Conservation (phyloP, 2,888 invertebrate species). For the Hydropsyche betteni region DNA sequence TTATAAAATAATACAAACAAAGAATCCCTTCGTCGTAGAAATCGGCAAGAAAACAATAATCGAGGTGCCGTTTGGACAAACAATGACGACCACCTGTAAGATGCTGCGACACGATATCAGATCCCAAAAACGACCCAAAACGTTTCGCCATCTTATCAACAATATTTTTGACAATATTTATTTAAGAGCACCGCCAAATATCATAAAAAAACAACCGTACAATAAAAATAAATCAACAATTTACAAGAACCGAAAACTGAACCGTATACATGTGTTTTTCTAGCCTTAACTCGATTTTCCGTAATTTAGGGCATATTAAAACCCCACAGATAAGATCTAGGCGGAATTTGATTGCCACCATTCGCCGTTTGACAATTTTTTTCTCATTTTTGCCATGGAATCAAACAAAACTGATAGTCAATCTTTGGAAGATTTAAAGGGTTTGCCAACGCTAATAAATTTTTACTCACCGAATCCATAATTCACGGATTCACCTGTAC, state of each 20-base stretch:
- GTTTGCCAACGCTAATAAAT: slow-evolving; percentile 42
- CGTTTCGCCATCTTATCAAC: slow-evolving; percentile 41
- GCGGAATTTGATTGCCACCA: neutral
- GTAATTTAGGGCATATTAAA: slow-evolving; percentile 2
- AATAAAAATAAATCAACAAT: slow-evolving; percentile 34
- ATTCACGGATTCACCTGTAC: slow-evolving; percentile 41
- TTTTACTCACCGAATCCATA: slow-evolving; percentile 22
- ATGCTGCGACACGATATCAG: slow-evolving; percentile 40
- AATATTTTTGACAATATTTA: slow-evolving; percentile 29
- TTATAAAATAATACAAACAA: slow-evolving; percentile 23
- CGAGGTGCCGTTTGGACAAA: slow-evolving; percentile 39
- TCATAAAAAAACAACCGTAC: slow-evolving; percentile 3
- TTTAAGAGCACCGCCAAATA: slow-evolving; percentile 10
- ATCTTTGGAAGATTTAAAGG: slow-evolving; percentile 48
- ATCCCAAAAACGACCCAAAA: slow-evolving; percentile 23
- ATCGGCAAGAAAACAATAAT: slow-evolving; percentile 40
- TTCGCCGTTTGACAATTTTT: slow-evolving; percentile 44
- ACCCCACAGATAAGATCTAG: neutral
- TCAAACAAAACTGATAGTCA: slow-evolving; percentile 33
- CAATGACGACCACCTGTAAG: slow-evolving; percentile 45
- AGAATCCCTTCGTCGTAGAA: slow-evolving; percentile 24
- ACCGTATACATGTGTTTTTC: slow-evolving; percentile 26
- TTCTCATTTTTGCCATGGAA: slow-evolving; percentile 21
- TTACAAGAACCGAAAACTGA: slow-evolving; percentile 21
- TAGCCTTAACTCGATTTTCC: neutral